phyloP scores from a whole-genome alignment of 2,113 vertebrate species.

The Pseudois nayaur region DNA sequence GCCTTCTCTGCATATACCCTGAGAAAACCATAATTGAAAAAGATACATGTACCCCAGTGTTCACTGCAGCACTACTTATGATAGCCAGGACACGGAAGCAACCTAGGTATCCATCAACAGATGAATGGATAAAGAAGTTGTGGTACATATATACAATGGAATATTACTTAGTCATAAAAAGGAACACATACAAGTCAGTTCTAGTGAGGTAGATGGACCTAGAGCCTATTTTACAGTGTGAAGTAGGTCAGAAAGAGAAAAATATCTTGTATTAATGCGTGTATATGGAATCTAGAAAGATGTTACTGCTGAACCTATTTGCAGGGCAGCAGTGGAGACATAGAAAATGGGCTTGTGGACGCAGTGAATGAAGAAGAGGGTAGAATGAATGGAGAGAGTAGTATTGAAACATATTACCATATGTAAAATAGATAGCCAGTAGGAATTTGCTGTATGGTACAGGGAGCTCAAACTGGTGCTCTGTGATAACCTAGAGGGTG shows the following conservation, averaged over 20 bases:
- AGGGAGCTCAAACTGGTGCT: neutral
- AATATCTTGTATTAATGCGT: neutral
- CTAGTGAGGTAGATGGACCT: neutral
- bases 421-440: neutral
- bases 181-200: neutral
- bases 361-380: neutral
- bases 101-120: neutral
- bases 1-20: neutral
- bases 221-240: neutral
- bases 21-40: neutral
- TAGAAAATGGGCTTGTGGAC: neutral
- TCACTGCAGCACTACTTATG: neutral
- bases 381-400: neutral
- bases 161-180: neutral
- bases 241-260: neutral
- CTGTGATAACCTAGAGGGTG: neutral
- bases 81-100: neutral
- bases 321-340: neutral
- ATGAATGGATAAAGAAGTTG: neutral
- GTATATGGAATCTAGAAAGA: neutral
- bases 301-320: neutral
- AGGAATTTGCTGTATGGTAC: neutral
- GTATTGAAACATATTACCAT: neutral
- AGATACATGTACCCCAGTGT: neutral
- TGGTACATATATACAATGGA: neutral